Percentiles rank a stretch among this genome's conserved stretches.
Evolutionary conservation across 2,113 vertebrate species (phyloP).

Genomic region (Camarhynchus parvulus): DNA sequence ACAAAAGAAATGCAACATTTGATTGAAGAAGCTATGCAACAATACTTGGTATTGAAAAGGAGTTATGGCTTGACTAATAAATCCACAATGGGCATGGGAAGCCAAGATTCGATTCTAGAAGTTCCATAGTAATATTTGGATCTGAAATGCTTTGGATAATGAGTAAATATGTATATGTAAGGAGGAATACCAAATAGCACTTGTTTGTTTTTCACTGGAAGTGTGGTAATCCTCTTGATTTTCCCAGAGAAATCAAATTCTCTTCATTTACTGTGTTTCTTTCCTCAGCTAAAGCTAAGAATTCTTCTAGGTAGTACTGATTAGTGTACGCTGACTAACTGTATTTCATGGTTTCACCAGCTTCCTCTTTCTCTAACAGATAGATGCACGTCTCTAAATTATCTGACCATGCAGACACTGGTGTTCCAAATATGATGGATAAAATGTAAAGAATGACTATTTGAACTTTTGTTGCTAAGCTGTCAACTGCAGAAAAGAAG

Average conservation of each 20-base stretch:
- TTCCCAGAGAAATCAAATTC: background rate
- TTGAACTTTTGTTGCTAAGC: background rate
- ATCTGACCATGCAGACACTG: background rate
- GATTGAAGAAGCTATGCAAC: background rate
- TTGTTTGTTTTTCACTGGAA: background rate
- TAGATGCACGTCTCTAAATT: background rate
- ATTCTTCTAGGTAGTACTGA: background rate
- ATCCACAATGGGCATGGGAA: background rate
- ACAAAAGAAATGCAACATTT: background rate
- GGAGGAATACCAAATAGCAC: background rate
- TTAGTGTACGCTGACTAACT: background rate
- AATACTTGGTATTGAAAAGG: background rate
- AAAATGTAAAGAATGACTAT: background rate
- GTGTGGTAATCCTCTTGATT: background rate
- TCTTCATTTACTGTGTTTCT: background rate
- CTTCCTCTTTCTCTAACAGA: background rate
- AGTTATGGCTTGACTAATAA: background rate
- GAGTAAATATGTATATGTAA: background rate
- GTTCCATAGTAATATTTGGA: background rate
- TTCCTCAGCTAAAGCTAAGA: background rate
- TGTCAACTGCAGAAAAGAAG: background rate
- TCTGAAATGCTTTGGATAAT: background rate
- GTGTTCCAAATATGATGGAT: background rate
- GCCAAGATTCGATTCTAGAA: background rate
- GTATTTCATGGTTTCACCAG: background rate